Conservation (phyloP, 2,113 vertebrate genomes). For the Salvator merianae region DNA sequence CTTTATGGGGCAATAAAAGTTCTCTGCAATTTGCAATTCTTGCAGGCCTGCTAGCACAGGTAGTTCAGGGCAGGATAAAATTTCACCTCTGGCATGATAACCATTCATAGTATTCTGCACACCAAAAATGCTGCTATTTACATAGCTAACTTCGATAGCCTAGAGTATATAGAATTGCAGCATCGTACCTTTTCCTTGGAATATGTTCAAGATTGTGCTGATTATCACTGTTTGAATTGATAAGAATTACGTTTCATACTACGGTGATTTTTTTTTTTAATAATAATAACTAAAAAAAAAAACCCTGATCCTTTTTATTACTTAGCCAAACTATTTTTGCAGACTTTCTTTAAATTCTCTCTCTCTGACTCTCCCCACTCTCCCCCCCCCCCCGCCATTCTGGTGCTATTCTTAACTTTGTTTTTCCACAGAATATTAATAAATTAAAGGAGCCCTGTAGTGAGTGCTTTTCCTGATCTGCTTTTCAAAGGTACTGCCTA, state of each 20-base stretch:
- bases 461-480: background rate
- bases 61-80: background rate
- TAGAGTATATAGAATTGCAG: no score
- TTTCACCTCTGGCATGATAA: background rate
- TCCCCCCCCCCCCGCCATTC: accelerated
- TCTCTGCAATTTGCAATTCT: background rate
- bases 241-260: no score
- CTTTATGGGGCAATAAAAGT: background rate
- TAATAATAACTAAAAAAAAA: no score
- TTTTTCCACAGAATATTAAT: background rate
- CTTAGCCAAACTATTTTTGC: no score
- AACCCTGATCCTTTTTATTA: no score
- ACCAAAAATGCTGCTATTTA: background rate
- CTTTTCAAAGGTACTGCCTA: background rate
- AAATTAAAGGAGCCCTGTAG: background rate
- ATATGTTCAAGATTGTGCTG: no score
- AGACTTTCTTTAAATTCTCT: background rate
- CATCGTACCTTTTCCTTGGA: no score
- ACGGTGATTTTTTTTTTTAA: no score
- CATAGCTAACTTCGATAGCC: background rate
- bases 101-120: background rate
- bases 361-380: no score
- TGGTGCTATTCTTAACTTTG: background rate
- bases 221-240: no score
- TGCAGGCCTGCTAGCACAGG: background rate